phyloP scores from a whole-genome alignment of 2,888 invertebrate genomes.

The Zonitis immaculata region DNA sequence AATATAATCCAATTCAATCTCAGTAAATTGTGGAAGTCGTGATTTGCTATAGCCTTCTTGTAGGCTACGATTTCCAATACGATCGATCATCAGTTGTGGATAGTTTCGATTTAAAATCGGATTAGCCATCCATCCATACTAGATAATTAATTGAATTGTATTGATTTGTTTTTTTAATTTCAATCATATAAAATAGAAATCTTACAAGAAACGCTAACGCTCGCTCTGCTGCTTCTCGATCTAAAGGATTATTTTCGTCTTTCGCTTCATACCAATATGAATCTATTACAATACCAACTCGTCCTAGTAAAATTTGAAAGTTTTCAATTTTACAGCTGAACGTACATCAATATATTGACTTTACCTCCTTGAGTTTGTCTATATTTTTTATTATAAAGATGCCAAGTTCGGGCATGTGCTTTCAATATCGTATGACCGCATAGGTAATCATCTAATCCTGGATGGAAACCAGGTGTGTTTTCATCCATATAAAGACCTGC shows the following conservation, averaged over 20 bases:
- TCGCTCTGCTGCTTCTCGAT: slow-evolving; percentile 50
- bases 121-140: slow-evolving; percentile 37
- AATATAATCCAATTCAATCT: slow-evolving; percentile 45
- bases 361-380: slow-evolving; percentile 52
- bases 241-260: slow-evolving; percentile 44
- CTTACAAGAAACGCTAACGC: slow-evolving; percentile 33
- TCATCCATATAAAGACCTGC: slow-evolving; percentile 34
- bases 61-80: slow-evolving; percentile 48
- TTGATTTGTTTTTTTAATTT: no score
- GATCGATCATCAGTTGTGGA: slow-evolving; percentile 49
- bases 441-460: slow-evolving; percentile 56
- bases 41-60: slow-evolving; percentile 51
- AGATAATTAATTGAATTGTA: neutral
- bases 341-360: slow-evolving; percentile 34
- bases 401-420: slow-evolving; percentile 61
- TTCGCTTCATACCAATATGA: slow-evolving; percentile 52
- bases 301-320: slow-evolving; percentile 42
- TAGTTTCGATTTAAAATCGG: slow-evolving; percentile 55
- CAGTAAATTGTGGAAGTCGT: slow-evolving; percentile 51
- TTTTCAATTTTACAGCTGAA: no score
- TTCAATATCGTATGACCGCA: slow-evolving; percentile 59
- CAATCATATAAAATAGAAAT: no score
- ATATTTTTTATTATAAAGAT: slow-evolving; percentile 56
- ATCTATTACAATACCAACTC: slow-evolving; percentile 54
- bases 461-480: slow-evolving; percentile 41